These are phyloP conservation scores for Bombus turneri DNA, from an alignment of 1,140 invertebrate species.

Conservation along the genomic window DNA sequence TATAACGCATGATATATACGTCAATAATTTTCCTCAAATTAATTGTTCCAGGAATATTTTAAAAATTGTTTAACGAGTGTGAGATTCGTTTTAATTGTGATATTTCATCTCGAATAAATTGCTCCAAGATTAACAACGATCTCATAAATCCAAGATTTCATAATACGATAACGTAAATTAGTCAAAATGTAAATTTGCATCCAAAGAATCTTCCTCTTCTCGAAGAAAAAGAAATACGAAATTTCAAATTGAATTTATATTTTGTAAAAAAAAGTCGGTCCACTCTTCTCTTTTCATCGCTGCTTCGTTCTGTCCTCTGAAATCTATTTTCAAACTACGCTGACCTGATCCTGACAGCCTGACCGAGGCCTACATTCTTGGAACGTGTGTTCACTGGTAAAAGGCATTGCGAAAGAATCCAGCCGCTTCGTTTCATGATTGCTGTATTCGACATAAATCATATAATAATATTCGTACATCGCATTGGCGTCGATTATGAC, in stretches of 20 bases:
- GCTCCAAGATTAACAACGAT: neutral
- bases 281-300: neutral
- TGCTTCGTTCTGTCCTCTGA: neutral
- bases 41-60: neutral
- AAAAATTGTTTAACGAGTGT: neutral
- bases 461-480: slow-evolving; percentile 20
- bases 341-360: slow-evolving; percentile 58
- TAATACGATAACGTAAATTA: neutral
- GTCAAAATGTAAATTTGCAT: neutral
- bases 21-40: neutral
- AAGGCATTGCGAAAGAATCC: slow-evolving; percentile 61
- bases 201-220: too few relatives aligned
- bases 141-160: neutral
- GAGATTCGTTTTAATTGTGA: neutral
- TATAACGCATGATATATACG: neutral
- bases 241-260: neutral
- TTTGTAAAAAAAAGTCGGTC: neutral
- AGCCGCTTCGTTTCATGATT: slow-evolving; percentile 13
- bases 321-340: slow-evolving; percentile 27
- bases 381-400: slow-evolving; percentile 51
- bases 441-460: slow-evolving; percentile 23
- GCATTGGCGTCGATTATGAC: neutral
- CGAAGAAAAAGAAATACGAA: neutral
- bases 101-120: neutral
- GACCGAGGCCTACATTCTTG: slow-evolving; percentile 69